phyloP scores from a whole-genome alignment of 2,888 invertebrate genomes.

The Hydrotaea cyrtoneurina region DNA sequence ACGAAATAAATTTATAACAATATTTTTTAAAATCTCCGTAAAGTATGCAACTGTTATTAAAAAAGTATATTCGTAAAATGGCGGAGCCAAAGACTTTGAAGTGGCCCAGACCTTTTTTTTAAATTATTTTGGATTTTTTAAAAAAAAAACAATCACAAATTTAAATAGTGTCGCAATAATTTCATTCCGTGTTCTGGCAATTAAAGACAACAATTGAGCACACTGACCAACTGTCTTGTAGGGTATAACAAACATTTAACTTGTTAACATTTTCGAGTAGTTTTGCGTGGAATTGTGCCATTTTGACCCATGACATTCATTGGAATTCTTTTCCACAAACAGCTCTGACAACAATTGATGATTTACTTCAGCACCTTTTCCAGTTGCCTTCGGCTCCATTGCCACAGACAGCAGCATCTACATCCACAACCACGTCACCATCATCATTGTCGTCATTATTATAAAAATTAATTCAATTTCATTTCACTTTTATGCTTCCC shows the following conservation, averaged over 20 bases:
- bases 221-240: background rate
- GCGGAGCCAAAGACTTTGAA: too few relatives aligned
- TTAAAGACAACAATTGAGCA: too few relatives aligned
- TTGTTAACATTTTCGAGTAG: background rate
- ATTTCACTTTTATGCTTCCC: slow-evolving; percentile 40
- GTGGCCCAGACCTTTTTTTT: too few relatives aligned
- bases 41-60: too few relatives aligned
- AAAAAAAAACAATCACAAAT: too few relatives aligned
- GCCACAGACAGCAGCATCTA: slow-evolving; percentile 24
- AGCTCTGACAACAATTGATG: background rate
- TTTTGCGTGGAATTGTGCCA: background rate
- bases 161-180: too few relatives aligned
- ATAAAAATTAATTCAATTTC: slow-evolving; percentile 59
- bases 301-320: background rate
- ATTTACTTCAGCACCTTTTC: background rate
- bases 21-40: too few relatives aligned
- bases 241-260: background rate
- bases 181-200: too few relatives aligned
- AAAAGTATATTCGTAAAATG: too few relatives aligned
- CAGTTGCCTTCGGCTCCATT: background rate
- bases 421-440: slow-evolving; percentile 29
- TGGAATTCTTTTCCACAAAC: background rate
- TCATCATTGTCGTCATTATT: slow-evolving; percentile 57
- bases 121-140: too few relatives aligned
- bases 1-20: too few relatives aligned